A percentile compares a stretch with the other conserved stretches of the same genome.
Conservation (phyloP, 2,113 vertebrate genomes). For the Nesogale talazaci region DNA sequence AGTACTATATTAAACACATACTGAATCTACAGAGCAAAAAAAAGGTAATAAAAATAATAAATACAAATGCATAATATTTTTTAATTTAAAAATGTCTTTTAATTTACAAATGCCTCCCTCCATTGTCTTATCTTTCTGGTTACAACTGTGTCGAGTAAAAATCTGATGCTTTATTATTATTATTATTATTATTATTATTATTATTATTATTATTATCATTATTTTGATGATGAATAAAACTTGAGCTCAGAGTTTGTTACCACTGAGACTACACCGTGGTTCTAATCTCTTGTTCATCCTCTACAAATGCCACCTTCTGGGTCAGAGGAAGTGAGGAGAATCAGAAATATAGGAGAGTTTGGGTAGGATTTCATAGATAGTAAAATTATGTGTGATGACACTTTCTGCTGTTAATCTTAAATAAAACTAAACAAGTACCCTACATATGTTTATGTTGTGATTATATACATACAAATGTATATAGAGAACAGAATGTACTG, state of each 20-base stretch:
- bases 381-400: neutral
- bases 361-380: neutral
- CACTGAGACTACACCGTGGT: neutral
- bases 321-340: neutral
- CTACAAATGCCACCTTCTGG: neutral
- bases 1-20: slow-evolving; percentile 52
- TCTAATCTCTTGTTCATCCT: neutral
- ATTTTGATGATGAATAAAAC: neutral
- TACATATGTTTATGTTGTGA: neutral
- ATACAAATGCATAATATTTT: slow-evolving; percentile 32
- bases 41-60: slow-evolving; percentile 67
- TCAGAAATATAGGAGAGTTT: neutral
- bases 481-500: too few relatives aligned
- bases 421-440: neutral
- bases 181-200: too few relatives aligned
- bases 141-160: slow-evolving; percentile 45
- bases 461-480: too few relatives aligned
- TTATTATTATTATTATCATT: slow-evolving; percentile 3
- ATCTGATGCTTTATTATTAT: neutral
- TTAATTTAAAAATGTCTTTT: slow-evolving; percentile 63
- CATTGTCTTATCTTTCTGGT: slow-evolving; percentile 20
- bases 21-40: slow-evolving; percentile 67
- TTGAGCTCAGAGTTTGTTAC: neutral
- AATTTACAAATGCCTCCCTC: slow-evolving; percentile 60
- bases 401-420: neutral